Evolutionary conservation across 2,113 vertebrate genomes (phyloP).

Genomic region (Rutilus rutilus): DNA sequence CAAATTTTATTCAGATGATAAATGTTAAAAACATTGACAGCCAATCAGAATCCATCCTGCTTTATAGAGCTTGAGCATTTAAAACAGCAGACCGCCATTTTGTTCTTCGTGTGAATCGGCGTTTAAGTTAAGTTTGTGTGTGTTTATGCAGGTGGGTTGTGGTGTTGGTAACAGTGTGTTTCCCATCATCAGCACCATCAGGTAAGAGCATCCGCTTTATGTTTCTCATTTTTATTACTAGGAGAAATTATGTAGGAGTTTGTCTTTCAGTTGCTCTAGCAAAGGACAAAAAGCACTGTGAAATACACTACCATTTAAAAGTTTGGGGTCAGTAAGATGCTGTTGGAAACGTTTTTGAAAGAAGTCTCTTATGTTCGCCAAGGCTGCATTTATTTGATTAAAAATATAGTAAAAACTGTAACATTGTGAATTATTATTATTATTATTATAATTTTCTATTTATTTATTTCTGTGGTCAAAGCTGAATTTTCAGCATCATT

Average conservation of each 20-base stretch:
- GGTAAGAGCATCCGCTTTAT: conserved; percentile 70
- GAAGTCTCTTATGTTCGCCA: background rate
- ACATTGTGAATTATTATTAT: background rate
- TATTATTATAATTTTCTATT: background rate
- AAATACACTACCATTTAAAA: background rate
- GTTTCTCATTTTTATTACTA: background rate
- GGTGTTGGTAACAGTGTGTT: conserved; percentile 93
- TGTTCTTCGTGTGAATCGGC: no score
- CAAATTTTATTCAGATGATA: no score
- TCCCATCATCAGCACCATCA: conserved; percentile 84
- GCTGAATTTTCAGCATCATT: background rate
- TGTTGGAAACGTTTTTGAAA: background rate
- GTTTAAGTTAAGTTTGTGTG: background rate
- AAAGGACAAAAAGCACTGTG: background rate
- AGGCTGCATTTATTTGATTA: background rate
- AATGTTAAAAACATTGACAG: no score
- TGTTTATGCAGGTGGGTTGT: conserved; percentile 85
- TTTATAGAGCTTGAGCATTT: no score
- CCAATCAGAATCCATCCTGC: no score
- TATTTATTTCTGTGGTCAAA: background rate
- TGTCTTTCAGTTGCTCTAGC: background rate
- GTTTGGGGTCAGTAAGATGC: background rate
- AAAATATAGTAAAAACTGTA: background rate
- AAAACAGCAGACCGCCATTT: no score
- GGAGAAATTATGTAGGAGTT: background rate